Base-by-base conservation (phyloP, 2,797 vertebrate species). In the Cuniculus paca region DNA sequence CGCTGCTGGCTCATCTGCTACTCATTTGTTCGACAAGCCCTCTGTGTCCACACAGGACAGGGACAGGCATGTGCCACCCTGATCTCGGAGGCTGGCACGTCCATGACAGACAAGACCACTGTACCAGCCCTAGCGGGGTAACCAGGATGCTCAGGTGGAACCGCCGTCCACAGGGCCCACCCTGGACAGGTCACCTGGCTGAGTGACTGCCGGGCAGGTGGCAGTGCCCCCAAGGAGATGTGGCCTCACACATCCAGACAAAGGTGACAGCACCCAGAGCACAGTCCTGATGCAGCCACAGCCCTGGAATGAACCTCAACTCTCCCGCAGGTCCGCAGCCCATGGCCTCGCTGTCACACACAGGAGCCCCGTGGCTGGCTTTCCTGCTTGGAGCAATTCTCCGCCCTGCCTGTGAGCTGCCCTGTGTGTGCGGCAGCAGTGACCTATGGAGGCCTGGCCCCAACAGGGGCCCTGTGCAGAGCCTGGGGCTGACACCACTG, bases 1-100 rank as follows among this genome's bases (percentile, higher is more conserved):
- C 26, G 1, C 8, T 17, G 5, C 24, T n/a, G 11, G 2, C 4
- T 26, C 11, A 45, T 2, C 22, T 0, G 34, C 7, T 2, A 10
- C 31, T 11, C 24, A 0, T 22, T 16, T 8, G 4, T 48, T 6
- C 4, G 58, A 28, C 45, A n/a, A 16, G 36, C 9, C 75, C 52
- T 22, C 19, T 9, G 2, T 20, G 42, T 7, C 56, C 2, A 36
- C 28, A 10, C 31, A 45, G 39, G 84, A 28, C 24, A 72, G 70
- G 28, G 28, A 48, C 39, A 68, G 56, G 4, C 3, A 19, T 22
- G 34, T 2, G 2, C 14, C 2, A 17, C 14, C 68, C 56, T 12
- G 22, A 42, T 9, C 14, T 10, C 5, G 36, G 74, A 52, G 20
- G 26, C 17, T 1, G 6, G 28, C 0, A 3, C 22, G 54, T 17